Base-by-base conservation (phyloP, 2,888 invertebrate genomes). In the Chouioia cunea region DNA sequence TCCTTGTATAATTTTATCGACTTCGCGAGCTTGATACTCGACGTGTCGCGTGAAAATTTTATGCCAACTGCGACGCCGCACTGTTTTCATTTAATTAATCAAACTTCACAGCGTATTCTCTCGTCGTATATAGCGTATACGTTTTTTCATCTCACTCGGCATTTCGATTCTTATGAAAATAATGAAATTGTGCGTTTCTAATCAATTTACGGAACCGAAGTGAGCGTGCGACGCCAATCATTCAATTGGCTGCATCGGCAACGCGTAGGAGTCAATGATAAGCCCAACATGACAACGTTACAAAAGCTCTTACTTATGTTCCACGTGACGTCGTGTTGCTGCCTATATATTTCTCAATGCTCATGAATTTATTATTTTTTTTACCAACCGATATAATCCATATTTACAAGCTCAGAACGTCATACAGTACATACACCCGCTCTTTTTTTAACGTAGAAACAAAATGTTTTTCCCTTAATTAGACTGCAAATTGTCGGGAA, bases 1-100 rank as follows among this genome's bases (percentile, higher is more conserved):
- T 73, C 59, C 65, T 58, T 62, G 69, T 67, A 56, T 65, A 56
- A 67, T 73, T 70, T 70, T 67, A 70, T 67, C 52, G 23, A 48
- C 63, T 43, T 20, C n/a, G n/a, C n/a, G n/a, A n/a, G 36, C 36
- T 36, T 36, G 36, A 36, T 36, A 36, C 56, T 67, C 67, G 60
- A 70, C 67, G 50, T 59, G 65, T 63, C 65, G 66, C 66, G 58
- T 22, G 60, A 46, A 36, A 36, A 65, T 59, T 73, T 70, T 73
- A 67, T 73, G 58, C 54, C 46, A 27, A 58, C 57, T 18, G 36
- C 56, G n/a, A 16, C 16, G 56, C 52, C 16, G 36, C 6, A 36
- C 36, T 36, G 52, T 62, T 65, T 68, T 68, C 56, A 52, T 72
- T 63, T 65, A 63, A 72, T 68, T 72, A 66, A 65, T 58, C 50